Evolutionary conservation across 2,888 invertebrate genomes (phyloP).

Genomic region (Physocephala rufipes): DNA sequence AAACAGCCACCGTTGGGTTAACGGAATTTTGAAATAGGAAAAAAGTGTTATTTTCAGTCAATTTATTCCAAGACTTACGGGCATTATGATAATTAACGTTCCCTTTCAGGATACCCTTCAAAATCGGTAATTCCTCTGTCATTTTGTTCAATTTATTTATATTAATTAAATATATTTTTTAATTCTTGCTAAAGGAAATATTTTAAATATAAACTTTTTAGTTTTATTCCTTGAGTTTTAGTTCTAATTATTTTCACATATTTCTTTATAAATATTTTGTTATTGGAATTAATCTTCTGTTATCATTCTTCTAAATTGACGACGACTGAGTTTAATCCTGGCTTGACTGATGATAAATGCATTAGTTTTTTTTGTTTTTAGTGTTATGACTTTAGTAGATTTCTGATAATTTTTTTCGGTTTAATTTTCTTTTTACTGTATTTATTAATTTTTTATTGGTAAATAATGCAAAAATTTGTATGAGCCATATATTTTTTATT

Average conservation of each 20-base stretch:
- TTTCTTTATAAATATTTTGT: constrained; percentile 1
- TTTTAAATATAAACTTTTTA: constrained; percentile 37
- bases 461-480: constrained; percentile 21
- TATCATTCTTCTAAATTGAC: constrained; percentile 21
- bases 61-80: constrained; percentile 76
- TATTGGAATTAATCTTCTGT: constrained; percentile 35
- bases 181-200: constrained; percentile 5
- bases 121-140: constrained; percentile 90
- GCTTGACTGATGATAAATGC: constrained; percentile 24
- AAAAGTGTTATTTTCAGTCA: too few species aligned
- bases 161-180: constrained; percentile 9
- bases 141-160: constrained; percentile 66
- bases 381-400: constrained; percentile 2
- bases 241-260: background rate
- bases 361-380: constrained; percentile 13
- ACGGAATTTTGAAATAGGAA: too few species aligned
- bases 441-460: constrained; percentile 21
- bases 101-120: constrained; percentile 90
- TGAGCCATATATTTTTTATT: constrained; percentile 35
- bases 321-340: too few species aligned
- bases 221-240: constrained; percentile 34
- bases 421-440: background rate
- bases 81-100: constrained; percentile 92
- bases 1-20: too few species aligned
- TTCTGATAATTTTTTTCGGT: constrained; percentile 2